These are phyloP conservation scores for Gobio gobio DNA, from an alignment of 2,113 vertebrate species.

Conservation along the genomic window DNA sequence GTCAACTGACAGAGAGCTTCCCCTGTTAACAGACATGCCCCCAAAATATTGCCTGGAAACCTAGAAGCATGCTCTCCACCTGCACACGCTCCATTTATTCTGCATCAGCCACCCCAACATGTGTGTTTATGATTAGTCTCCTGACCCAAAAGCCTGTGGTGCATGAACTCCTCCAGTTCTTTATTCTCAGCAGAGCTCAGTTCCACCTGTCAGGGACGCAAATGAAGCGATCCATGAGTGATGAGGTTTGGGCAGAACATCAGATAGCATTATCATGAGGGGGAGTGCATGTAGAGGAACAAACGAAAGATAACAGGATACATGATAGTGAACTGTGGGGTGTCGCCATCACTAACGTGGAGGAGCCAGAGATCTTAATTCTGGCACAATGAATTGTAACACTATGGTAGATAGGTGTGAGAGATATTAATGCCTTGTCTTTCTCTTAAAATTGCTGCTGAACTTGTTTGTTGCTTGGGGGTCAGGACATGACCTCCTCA, in stretches of 20 bases:
- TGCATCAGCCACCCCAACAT: conserved; percentile 17
- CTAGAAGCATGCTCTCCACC: conserved; percentile 4
- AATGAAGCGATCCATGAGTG: conserved; percentile 39
- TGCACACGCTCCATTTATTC: conserved; percentile 29
- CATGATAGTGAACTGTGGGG: conserved; percentile 3
- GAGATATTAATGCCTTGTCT: conserved; percentile 22
- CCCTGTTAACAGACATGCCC: conserved; percentile 52
- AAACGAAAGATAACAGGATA: conserved; percentile 37
- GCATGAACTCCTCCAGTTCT: conserved; percentile 35
- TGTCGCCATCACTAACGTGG: background rate
- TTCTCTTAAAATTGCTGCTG: conserved; percentile 31
- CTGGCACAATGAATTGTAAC: background rate
- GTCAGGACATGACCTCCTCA: background rate
- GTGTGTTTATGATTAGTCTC: conserved; percentile 38
- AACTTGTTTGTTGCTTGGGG: background rate
- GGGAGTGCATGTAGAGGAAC: background rate
- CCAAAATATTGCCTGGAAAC: conserved; percentile 52
- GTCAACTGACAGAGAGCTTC: conserved; percentile 62
- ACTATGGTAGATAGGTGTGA: background rate
- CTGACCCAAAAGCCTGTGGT: conserved; percentile 36
- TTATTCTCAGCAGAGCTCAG: conserved; percentile 20
- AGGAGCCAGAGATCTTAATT: conserved; percentile 19
- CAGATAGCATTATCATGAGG: conserved; percentile 15
- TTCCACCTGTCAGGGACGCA: conserved; percentile 39
- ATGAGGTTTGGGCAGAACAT: conserved; percentile 32